Evolutionary conservation across 2,113 vertebrate genomes (phyloP), one percentile per base, ranked within the genome.

Genomic region (Rhea americana): DNA sequence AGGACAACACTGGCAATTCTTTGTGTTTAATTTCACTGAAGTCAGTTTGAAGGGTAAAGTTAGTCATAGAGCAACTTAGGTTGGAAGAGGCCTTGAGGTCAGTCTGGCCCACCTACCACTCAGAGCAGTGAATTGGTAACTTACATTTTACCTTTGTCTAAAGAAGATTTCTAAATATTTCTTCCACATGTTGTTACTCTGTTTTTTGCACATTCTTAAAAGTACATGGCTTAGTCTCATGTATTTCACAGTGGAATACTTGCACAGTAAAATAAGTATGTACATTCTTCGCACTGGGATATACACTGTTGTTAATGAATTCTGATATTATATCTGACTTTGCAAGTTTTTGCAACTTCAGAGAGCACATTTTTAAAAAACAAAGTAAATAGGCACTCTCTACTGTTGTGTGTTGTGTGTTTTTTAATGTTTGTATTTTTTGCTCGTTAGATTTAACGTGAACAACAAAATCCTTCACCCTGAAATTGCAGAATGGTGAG

Each of bases 401-500:
- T 90, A 83, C 28, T 85, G 45, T 47, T 85, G 9, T 80, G 18
- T 22, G 22, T 84, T 48, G 16, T 35, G 28, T 91, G 32, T 1
- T 56, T 86, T 92, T 74, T 89, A 93, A 95, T 45, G 30, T 75
- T 53, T 25, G 0, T 45, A 17, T 84, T 88, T 89, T 91, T 91
- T 26, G 13, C 1, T 39, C 24, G 47, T 17, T 74, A 99, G 99
- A 66, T 99, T 99, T 92, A 97, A 96, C 18, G 98, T 99, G 87
- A 99, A 99, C 97, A 99, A 99, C 94, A 97, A 93, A 45, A 94
- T 98, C 80, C 97, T 99, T 82, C 98, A 99, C 86, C 98, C 99
- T 14, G 98, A 99, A 94, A 99, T 99, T 41, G 98, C 98, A 66
- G 99, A 99, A 96, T 99, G 99, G 98, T 99, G 85, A 98, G 99